phyloP scores from a whole-genome alignment of 2,888 invertebrate genomes.

The Pseudococcus viburni region DNA sequence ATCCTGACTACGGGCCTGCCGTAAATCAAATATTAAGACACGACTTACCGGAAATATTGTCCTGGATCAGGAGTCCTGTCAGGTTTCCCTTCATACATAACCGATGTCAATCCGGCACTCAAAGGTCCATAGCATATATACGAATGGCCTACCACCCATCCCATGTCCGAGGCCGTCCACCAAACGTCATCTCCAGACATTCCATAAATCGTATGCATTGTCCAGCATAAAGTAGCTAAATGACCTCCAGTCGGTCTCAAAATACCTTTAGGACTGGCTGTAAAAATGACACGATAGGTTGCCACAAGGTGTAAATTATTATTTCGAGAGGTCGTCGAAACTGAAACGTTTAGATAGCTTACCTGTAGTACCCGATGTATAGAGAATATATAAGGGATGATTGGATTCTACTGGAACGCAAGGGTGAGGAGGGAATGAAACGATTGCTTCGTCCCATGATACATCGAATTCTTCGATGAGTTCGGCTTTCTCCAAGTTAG shows the following conservation, averaged over 20 bases:
- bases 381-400: conserved; percentile 91
- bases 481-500: conserved; percentile 77
- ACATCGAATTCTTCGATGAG: conserved; percentile 80
- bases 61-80: conserved; percentile 94
- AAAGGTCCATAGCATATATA: conserved; percentile 95
- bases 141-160: conserved; percentile 96
- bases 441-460: conserved; percentile 83
- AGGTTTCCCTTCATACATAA: conserved; percentile 94
- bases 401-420: conserved; percentile 91
- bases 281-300: conserved; percentile 61
- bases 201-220: conserved; percentile 87
- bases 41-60: conserved; percentile 85
- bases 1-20: no score
- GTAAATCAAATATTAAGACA: not conserved
- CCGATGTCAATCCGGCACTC: conserved; percentile 83
- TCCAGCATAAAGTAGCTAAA: conserved; percentile 87
- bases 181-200: conserved; percentile 84
- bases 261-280: conserved; percentile 83
- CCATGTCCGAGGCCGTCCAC: conserved; percentile 92
- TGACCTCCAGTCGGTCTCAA: conserved; percentile 91
- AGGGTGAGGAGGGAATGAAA: conserved; percentile 78
- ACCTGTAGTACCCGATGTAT: conserved; percentile 92
- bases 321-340: not conserved
- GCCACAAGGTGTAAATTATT: not conserved
- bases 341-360: not conserved